Percentiles rank a stretch among this genome's conserved stretches.
These are phyloP conservation scores for Dendroctonus valens DNA, from an alignment of 1,140 invertebrate genomes.

Conservation along the genomic window DNA sequence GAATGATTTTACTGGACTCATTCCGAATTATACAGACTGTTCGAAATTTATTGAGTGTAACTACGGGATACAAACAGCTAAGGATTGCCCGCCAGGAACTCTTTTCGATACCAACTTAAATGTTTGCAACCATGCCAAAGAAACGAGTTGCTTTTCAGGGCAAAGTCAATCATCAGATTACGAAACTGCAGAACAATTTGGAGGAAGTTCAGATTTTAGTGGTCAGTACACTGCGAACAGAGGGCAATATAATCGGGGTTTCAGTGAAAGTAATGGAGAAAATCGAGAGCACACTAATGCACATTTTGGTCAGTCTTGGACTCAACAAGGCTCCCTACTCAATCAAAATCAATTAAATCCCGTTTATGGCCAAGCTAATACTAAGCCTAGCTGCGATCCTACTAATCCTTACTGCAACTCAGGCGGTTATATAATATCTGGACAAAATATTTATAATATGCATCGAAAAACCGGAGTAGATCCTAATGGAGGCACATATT, in stretches of 20 bases:
- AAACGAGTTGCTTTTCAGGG: slow-evolving; percentile 52
- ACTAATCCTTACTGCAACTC: slow-evolving; percentile 4
- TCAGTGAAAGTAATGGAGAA: too few relatives aligned
- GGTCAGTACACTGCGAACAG: too few relatives aligned
- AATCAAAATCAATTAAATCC: too few relatives aligned
- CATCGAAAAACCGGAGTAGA: background rate
- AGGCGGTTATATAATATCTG: background rate
- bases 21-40: slow-evolving; percentile 64
- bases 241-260: too few relatives aligned
- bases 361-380: too few relatives aligned
- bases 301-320: too few relatives aligned
- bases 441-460: slow-evolving; percentile 13
- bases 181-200: slow-evolving; percentile 14
- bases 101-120: slow-evolving; percentile 59
- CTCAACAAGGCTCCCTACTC: too few relatives aligned
- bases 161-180: background rate
- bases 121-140: slow-evolving; percentile 63
- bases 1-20: slow-evolving; percentile 54
- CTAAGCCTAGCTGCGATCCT: slow-evolving; percentile 8
- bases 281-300: too few relatives aligned
- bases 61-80: slow-evolving; percentile 56
- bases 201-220: slow-evolving; percentile 10
- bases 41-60: slow-evolving; percentile 66
- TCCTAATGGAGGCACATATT: background rate
- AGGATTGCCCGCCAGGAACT: slow-evolving; percentile 65